Evolutionary conservation across 2,888 invertebrate genomes (phyloP), one percentile per base, ranked within the genome.

Genomic region (Thumatha senex): DNA sequence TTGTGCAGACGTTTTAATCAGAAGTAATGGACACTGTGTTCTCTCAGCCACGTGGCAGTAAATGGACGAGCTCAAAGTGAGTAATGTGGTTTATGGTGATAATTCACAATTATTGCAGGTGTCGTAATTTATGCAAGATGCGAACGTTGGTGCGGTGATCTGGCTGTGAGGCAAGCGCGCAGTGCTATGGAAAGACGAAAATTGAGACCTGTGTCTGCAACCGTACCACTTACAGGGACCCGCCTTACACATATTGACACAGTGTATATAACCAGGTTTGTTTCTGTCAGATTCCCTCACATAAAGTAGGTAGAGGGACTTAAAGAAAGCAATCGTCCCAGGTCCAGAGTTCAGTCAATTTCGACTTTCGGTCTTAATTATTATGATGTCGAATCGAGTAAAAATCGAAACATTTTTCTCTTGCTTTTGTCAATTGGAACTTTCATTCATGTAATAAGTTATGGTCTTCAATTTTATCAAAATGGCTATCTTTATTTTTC

Each of bases 261-360:
- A 29, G 92, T 94, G 40, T 90, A 93, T 63, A 93, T 94, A 72
- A 87, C 93, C 77, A 93, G 94, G 93, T 94, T n/a, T 63, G 51
- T 13, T 49, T 43, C 34, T 33, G 33, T 29, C 5, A 9, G 10
- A 11, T 15, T 30, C 0, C 13, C 5, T 0, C 9, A 33, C 18
- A 13, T 31, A n/a, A 24, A 5, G 11, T 10, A 39, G 10, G 14
- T 14, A 7, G 2, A 15, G 7, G 1, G n/a, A n/a, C n/a, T n/a
- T n/a, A n/a, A n/a, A 24, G 5, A 24, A 24, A 5, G 2, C 18
- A 24, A 24, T 24, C 18, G 18, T 4, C 18, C 18, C 18, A n/a
- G n/a, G n/a, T n/a, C n/a, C n/a, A 24, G 18, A 24, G 18, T 24
- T 24, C 18, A 5, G 18, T 24, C 18, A 4, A 4, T 24, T 24